Evolutionary conservation across 2,113 vertebrate genomes (phyloP).

Genomic region (Verasper variegatus): DNA sequence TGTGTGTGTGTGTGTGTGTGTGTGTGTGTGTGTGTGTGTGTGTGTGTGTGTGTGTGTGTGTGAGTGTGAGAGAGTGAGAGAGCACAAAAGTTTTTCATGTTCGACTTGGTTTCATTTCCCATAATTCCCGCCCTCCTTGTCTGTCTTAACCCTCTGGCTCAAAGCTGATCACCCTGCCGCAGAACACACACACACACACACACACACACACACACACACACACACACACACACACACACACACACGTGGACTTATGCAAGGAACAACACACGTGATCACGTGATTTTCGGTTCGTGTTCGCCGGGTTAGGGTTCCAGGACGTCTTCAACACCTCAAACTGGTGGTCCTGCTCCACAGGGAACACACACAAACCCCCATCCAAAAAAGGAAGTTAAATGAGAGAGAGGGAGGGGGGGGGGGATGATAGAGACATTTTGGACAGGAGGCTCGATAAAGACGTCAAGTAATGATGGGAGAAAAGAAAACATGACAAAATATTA

Average conservation of each 20-base stretch:
- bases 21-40: too few relatives aligned
- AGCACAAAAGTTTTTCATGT: slow-evolving; percentile 42
- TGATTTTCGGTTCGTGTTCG: slow-evolving; percentile 15
- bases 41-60: too few relatives aligned
- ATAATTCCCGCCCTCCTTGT: slow-evolving; percentile 66
- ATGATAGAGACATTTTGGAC: background rate
- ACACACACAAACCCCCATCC: background rate
- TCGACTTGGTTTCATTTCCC: slow-evolving; percentile 72
- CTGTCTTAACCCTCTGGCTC: slow-evolving; percentile 55
- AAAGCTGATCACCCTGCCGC: slow-evolving; percentile 25
- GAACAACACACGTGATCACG: background rate
- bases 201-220: slow-evolving; percentile 26
- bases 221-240: slow-evolving; percentile 22
- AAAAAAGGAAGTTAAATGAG: background rate
- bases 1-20: background rate
- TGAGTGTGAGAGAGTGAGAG: too few relatives aligned
- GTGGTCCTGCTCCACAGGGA: background rate
- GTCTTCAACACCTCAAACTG: slow-evolving; percentile 57
- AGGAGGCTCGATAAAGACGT: background rate
- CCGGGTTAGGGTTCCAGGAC: slow-evolving; percentile 41
- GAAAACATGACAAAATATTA: too few relatives aligned
- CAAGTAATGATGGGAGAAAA: too few relatives aligned
- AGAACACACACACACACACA: slow-evolving; percentile 20
- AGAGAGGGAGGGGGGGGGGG: too few relatives aligned
- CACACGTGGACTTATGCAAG: slow-evolving; percentile 4